Percentiles rank a stretch among this genome's conserved stretches.
Evolutionary conservation across 2,113 vertebrate genomes (phyloP).

Genomic region (Notiomystis cincta): DNA sequence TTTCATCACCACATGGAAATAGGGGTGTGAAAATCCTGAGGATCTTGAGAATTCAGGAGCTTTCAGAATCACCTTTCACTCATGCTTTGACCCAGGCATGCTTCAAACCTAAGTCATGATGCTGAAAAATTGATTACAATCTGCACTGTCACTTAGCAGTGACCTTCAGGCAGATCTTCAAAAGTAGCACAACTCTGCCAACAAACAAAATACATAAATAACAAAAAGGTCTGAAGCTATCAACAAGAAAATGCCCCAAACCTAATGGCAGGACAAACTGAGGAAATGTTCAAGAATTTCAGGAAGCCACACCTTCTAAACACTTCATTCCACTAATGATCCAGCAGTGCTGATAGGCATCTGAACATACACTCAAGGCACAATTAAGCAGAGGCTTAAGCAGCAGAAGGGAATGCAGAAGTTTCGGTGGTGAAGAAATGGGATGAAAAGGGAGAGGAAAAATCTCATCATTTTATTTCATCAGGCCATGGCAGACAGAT

Average conservation of each 20-base stretch:
- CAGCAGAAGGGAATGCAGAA: not conserved
- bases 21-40: not conserved
- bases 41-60: not conserved
- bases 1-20: not conserved
- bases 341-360: not conserved
- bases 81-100: not conserved
- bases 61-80: not conserved
- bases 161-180: not conserved
- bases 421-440: not conserved
- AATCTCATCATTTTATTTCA: not conserved
- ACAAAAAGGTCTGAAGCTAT: not conserved
- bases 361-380: not conserved
- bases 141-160: not conserved
- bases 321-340: not conserved
- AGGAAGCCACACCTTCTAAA: not conserved
- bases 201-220: not conserved
- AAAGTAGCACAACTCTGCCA: not conserved
- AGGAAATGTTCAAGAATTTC: not conserved
- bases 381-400: not conserved
- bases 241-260: not conserved
- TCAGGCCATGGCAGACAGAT: not conserved
- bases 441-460: not conserved
- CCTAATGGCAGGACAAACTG: not conserved
- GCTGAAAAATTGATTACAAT: not conserved
- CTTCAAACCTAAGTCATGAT: not conserved